phyloP scores from a whole-genome alignment of 2,113 vertebrate genomes.

The Halichoerus grypus region DNA sequence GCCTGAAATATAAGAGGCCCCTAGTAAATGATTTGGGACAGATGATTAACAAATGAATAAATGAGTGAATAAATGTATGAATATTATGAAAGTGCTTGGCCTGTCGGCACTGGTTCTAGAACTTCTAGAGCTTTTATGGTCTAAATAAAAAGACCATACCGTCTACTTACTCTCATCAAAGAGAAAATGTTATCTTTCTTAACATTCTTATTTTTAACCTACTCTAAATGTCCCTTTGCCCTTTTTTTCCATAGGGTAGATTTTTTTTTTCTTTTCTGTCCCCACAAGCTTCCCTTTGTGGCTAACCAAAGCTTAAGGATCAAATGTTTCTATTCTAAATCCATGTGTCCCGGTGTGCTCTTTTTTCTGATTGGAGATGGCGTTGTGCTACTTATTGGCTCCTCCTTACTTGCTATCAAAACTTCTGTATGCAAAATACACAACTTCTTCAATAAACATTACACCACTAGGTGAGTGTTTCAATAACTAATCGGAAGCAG shows the following conservation, averaged over 20 bases:
- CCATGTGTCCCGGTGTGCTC: rapidly evolving
- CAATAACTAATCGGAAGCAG: not conserved
- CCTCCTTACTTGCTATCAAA: not conserved
- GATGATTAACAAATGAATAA: not conserved
- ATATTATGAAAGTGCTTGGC: not conserved
- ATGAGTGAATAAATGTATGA: not conserved
- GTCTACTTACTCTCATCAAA: not conserved
- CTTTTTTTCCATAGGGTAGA: not conserved
- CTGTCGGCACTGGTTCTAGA: not conserved
- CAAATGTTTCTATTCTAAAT: not conserved
- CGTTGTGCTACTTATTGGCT: not conserved
- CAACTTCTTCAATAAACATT: not conserved
- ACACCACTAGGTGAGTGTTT: not conserved
- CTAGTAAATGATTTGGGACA: not conserved
- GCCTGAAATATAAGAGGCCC: not conserved
- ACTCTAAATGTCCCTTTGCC: not conserved
- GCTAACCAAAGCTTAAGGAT: not conserved
- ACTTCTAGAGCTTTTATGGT: not conserved
- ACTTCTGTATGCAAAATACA: not conserved
- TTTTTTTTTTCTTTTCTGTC: not conserved
- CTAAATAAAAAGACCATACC: not conserved
- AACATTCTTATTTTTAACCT: not conserved
- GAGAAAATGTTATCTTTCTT: not conserved
- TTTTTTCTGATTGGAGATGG: not conserved
- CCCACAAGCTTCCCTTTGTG: not conserved